A percentile compares a stretch with the other conserved stretches of the same genome.
Conservation (phyloP, 2,888 invertebrate genomes). For the Tachina grossa region DNA sequence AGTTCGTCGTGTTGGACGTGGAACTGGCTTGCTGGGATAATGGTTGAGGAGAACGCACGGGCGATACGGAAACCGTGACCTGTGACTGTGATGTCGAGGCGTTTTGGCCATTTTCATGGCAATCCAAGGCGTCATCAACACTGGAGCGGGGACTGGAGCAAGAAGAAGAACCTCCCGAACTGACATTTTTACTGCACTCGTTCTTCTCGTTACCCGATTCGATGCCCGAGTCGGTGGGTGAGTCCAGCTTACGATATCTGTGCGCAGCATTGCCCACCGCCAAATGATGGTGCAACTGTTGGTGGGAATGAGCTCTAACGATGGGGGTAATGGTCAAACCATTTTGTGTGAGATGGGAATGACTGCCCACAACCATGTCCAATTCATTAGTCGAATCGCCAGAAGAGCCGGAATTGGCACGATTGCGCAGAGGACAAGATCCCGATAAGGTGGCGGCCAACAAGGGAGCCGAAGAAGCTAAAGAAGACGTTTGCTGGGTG, state of each 20-base stretch:
- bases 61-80: slow-evolving; percentile 78
- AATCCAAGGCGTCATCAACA: slow-evolving; percentile 89
- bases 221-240: slow-evolving; percentile 96
- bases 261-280: slow-evolving; percentile 81
- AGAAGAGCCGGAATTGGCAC: slow-evolving; percentile 90
- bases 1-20: slow-evolving; percentile 71
- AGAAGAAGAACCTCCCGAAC: slow-evolving; percentile 88
- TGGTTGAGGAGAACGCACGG: slow-evolving; percentile 81
- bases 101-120: slow-evolving; percentile 78
- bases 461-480: slow-evolving; percentile 90
- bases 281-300: slow-evolving; percentile 74
- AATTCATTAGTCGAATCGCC: slow-evolving; percentile 91
- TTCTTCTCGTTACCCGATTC: slow-evolving; percentile 95
- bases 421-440: slow-evolving; percentile 88
- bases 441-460: slow-evolving; percentile 88
- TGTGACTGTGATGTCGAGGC: slow-evolving; percentile 73
- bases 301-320: slow-evolving; percentile 80
- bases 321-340: slow-evolving; percentile 90
- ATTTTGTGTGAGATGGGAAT: slow-evolving; percentile 88
- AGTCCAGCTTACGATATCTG: slow-evolving; percentile 93
- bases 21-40: slow-evolving; percentile 66
- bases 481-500: slow-evolving; percentile 81
- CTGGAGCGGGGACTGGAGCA: slow-evolving; percentile 94
- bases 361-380: slow-evolving; percentile 85
- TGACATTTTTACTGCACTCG: slow-evolving; percentile 87